Evolutionary conservation across 2,113 vertebrate species (phyloP), one percentile per base, ranked within the genome.

Genomic region (Chauna torquata): DNA sequence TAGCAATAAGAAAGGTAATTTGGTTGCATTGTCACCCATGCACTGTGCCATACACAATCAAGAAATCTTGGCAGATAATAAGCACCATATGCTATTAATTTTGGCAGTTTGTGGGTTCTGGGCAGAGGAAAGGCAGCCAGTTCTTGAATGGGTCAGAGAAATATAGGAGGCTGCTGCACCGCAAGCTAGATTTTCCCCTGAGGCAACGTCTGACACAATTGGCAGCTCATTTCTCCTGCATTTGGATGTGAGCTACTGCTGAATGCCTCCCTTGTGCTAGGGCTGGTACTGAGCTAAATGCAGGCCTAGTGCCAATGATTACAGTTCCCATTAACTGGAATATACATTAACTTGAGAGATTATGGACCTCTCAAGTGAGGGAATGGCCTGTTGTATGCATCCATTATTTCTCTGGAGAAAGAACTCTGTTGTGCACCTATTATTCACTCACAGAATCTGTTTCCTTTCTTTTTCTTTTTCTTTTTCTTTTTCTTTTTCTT

Each of bases 221-320:
- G 94, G 89, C 91, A 95, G 89, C 90, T 95, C 85, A 81, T 93
- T 96, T 87, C 82, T 90, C 64, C 54, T 97, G 83, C 88, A 75
- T 88, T 92, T 4, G 11, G 66, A 91, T 88, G 58, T 71, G 66
- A 95, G 84, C 82, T 94, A 85, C 74, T 58, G 87, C 81, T 96
- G 82, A 96, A 96, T 95, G 79, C 93, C 62, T 96, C 89, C 71
- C 75, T 95, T 96, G 89, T 97, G 82, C 70, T 92, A n/a, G 70
- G 54, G 50, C 70, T 96, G 79, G 66, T 94, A 68, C 70, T 95
- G 89, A 95, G 70, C 78, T 95, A 58, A 94, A 87, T 13, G 38
- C 55, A 45, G 92, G 92, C 84, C 59, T 82, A 25, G 4, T 94
- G 91, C 94, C 91, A 97, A 75, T 45, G 68, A 94, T 86, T 82